Evolutionary conservation across 2,113 vertebrate species (phyloP).

Genomic region (Ranitomeya variabilis): DNA sequence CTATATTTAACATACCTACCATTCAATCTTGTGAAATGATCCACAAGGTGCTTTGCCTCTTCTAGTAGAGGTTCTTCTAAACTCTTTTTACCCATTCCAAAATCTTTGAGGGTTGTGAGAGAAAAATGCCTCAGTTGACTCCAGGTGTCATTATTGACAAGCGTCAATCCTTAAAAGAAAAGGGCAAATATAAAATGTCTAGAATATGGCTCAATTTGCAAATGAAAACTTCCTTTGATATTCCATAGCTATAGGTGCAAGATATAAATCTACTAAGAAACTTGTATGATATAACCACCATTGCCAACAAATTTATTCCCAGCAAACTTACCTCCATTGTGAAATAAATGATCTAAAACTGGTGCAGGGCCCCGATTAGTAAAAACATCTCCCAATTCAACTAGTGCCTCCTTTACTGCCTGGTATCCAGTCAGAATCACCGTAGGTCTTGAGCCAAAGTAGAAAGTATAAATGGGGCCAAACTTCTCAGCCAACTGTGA

Average conservation of each 20-base stretch:
- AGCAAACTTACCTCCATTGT: too few species aligned
- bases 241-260: too few species aligned
- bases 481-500: slow-evolving; percentile 55
- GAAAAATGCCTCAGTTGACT: slow-evolving; percentile 64
- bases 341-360: not conserved
- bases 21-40: slow-evolving; percentile 67
- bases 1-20: too few species aligned
- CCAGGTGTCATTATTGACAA: slow-evolving; percentile 69
- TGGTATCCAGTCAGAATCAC: slow-evolving; percentile 71
- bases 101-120: too few species aligned
- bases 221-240: too few species aligned
- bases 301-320: too few species aligned
- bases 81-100: too few species aligned
- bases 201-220: too few species aligned
- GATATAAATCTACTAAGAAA: too few species aligned
- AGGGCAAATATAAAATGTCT: too few species aligned
- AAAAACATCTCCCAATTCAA: slow-evolving; percentile 69
- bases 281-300: too few species aligned
- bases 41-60: slow-evolving; percentile 67
- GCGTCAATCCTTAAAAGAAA: slow-evolving; percentile 70
- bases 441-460: slow-evolving; percentile 60
- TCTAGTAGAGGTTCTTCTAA: slow-evolving; percentile 61
- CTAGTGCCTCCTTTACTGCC: slow-evolving; percentile 70
- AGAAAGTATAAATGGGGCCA: slow-evolving; percentile 65
- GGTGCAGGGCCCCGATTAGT: slow-evolving; percentile 66